Percentiles rank a stretch among this genome's conserved stretches.
These are phyloP conservation scores for Astyanax mexicanus DNA, from an alignment of 2,797 vertebrate genomes.

Conservation along the genomic window DNA sequence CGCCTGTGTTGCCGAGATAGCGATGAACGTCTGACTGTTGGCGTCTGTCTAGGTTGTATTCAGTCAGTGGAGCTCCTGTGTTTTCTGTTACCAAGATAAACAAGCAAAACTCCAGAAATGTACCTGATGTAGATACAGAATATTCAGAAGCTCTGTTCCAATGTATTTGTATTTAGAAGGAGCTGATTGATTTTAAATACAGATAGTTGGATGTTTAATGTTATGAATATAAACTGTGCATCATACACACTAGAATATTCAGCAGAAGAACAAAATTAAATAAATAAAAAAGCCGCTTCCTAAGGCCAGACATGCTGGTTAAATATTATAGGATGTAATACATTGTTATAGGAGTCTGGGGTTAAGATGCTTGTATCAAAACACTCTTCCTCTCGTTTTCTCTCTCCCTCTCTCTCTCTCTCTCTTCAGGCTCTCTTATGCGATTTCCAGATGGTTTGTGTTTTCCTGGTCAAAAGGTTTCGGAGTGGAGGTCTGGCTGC, in stretches of 20 bases:
- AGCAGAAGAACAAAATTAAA: constrained; percentile 2
- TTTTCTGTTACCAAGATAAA: too few species aligned
- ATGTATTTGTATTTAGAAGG: too few species aligned
- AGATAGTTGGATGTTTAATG: constrained; percentile 45
- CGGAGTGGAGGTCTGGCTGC: constrained; percentile 46
- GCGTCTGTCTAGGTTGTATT: too few species aligned
- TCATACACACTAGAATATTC: constrained; percentile 10
- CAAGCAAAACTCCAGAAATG: too few species aligned
- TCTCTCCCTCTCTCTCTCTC: too few species aligned
- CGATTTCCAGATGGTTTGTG: constrained; percentile 59
- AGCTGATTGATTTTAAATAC: too few species aligned
- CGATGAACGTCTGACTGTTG: too few species aligned
- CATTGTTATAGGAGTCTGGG: constrained; percentile 33
- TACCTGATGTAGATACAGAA: too few species aligned
- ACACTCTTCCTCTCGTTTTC: constrained; percentile 37
- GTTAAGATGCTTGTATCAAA: constrained; percentile 39
- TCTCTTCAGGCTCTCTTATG: constrained; percentile 41
- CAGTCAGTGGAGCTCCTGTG: too few species aligned
- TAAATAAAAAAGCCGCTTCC: not conserved
- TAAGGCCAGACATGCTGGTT: constrained; percentile 19
- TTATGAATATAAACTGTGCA: constrained; percentile 33
- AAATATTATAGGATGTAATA: constrained; percentile 52
- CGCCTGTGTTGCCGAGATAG: too few species aligned
- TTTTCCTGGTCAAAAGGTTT: constrained; percentile 61
- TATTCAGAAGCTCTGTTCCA: too few species aligned